A percentile compares a stretch with the other conserved stretches of the same genome.
Evolutionary conservation across 2,113 vertebrate species (phyloP).

Genomic region (Ochotona princeps): DNA sequence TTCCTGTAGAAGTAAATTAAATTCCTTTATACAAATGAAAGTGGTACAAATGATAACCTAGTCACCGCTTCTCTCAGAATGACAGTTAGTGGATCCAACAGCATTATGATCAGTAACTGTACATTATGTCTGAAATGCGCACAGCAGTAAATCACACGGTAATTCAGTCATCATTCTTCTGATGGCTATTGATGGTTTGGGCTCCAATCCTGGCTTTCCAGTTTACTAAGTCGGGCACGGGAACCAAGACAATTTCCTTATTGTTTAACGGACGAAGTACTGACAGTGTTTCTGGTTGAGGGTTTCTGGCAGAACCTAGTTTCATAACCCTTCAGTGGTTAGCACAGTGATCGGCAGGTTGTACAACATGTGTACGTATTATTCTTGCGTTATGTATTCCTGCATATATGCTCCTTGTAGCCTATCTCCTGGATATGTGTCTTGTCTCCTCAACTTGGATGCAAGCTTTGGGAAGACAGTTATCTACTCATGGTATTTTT

Average conservation of each 20-base stretch:
- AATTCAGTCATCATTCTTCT: constrained; percentile 31
- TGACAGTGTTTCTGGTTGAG: neutral
- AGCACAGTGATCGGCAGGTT: neutral
- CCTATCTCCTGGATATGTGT: neutral
- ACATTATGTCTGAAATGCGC: neutral
- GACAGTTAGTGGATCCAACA: constrained; percentile 1
- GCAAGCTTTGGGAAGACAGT: neutral
- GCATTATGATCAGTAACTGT: neutral
- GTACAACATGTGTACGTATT: neutral
- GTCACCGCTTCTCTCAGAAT: constrained; percentile 49
- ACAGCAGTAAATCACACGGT: constrained; percentile 11
- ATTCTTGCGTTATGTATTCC: neutral
- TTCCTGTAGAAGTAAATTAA: constrained; percentile 26
- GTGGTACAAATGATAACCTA: neutral
- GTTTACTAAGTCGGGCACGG: neutral
- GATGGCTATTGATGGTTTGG: neutral
- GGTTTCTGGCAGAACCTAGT: constrained; percentile 11
- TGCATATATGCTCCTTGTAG: neutral
- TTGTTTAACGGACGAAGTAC: neutral
- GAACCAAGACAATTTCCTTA: neutral
- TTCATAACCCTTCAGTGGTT: neutral
- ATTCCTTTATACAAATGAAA: constrained; percentile 40
- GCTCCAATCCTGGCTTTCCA: neutral
- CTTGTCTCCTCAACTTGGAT: neutral
- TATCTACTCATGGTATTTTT: constrained; percentile 15